Percentiles rank a stretch among this genome's conserved stretches.
Conservation (phyloP, 2,797 vertebrate genomes). For the Poecilia velifera region DNA sequence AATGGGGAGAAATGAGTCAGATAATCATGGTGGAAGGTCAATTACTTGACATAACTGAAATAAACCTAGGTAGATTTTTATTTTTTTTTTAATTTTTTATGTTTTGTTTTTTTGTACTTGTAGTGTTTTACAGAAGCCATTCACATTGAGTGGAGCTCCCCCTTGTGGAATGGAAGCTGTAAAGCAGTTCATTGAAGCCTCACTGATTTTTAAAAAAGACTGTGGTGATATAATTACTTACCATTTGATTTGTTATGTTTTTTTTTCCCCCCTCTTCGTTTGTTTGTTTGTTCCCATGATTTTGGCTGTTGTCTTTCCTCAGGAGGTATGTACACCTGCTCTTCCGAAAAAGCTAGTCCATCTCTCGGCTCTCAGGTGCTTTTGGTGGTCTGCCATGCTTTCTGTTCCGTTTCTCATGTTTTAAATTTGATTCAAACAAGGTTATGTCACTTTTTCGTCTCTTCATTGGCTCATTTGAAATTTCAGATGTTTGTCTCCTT, state of each 20-base stretch:
- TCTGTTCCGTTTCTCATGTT: slow-evolving; percentile 61
- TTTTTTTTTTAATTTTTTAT: neutral
- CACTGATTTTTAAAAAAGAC: slow-evolving; percentile 64
- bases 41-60: slow-evolving; percentile 23
- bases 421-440: slow-evolving; percentile 63
- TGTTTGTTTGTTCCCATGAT: slow-evolving; percentile 95
- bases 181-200: slow-evolving; percentile 70
- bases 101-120: slow-evolving; percentile 34
- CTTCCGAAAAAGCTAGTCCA: slow-evolving; percentile 80
- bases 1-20: slow-evolving; percentile 35
- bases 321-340: slow-evolving; percentile 98
- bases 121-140: slow-evolving; percentile 62
- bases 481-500: slow-evolving; percentile 70
- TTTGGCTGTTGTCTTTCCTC: slow-evolving; percentile 98
- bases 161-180: slow-evolving; percentile 68
- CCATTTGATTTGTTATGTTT: slow-evolving; percentile 90
- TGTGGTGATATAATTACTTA: slow-evolving; percentile 82
- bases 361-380: slow-evolving; percentile 85
- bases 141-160: slow-evolving; percentile 39
- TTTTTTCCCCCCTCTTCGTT: slow-evolving; percentile 82
- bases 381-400: slow-evolving; percentile 85
- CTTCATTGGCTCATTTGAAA: slow-evolving; percentile 75
- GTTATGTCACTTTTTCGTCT: slow-evolving; percentile 68
- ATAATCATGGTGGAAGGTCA: slow-evolving; percentile 65
- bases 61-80: slow-evolving; percentile 27